Base-by-base conservation (phyloP, 2,113 vertebrate genomes). In the Micromys minutus region DNA sequence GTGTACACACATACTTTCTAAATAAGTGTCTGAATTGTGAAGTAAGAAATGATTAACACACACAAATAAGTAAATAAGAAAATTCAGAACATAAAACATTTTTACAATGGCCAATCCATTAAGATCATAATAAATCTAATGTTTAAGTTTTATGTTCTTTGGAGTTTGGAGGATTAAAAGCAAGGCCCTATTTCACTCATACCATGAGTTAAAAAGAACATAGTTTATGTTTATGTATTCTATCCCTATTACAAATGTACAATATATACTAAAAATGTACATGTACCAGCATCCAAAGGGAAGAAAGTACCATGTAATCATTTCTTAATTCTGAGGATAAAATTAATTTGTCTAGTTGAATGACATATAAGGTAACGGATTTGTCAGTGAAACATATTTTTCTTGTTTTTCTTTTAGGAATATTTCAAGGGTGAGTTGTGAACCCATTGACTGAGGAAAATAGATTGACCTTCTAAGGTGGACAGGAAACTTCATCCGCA, bases 1-100 rank as follows among this genome's bases (percentile, higher is more conserved):
- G 91, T 6, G 29, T 5, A 89, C 4, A 45, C 8, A 71, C 10
- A 81, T 0, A 85, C 0, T 55, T 88, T 17, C 88, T 76, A 87
- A 74, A 87, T 69, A 16, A 93, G 89, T 87, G 55, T 94, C 45
- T 69, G 24, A 93, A 10, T 22, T 94, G 34, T 2, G 17, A 92
- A 57, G 22, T 52, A 93, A 11, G 93, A 86, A 74, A 94, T 34
- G 22, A 45, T 36, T 90, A 71, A 83, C 26, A 71, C 10, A 88
- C 61, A 57, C 19, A 74, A 79, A n/a, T 42, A 76, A 42, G 55
- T 17, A 67, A 63, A 74, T 5, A 85, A 75, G 3, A 5, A 36
- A 90, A 94, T 0, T 22, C 47, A 87, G 47, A 63, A 86, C 61
- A 10, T 1, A 85, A 63, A 95, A 22, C 26, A 81, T 16, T 39